These are phyloP conservation scores for Carassius gibelio DNA, from an alignment of 2,113 vertebrate genomes.

Conservation along the genomic window DNA sequence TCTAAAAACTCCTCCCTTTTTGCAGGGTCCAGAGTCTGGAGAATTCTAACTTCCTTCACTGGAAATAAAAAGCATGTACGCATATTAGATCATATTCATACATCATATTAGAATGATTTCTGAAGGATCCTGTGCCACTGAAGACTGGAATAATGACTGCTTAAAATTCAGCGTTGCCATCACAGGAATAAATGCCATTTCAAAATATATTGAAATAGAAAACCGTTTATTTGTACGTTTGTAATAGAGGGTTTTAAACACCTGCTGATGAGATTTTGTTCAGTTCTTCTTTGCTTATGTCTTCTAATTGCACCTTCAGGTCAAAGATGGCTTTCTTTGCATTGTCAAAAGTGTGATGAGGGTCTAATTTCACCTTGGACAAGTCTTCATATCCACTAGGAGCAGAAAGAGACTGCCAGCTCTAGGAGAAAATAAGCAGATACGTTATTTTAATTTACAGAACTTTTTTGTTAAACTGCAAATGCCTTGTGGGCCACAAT, in stretches of 20 bases:
- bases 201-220: background rate
- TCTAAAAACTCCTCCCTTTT: conserved; percentile 73
- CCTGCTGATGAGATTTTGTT: conserved; percentile 73
- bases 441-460: conserved; percentile 23
- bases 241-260: conserved; percentile 30
- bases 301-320: conserved; percentile 75
- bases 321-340: conserved; percentile 74
- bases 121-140: background rate
- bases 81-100: background rate
- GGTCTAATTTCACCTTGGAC: conserved; percentile 68
- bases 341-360: conserved; percentile 73
- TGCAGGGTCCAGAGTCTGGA: conserved; percentile 64
- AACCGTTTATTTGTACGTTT: conserved; percentile 4
- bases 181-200: background rate
- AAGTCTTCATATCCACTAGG: conserved; percentile 80
- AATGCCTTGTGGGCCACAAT: background rate
- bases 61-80: background rate
- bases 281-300: conserved; percentile 72
- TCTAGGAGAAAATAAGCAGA: conserved; percentile 56
- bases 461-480: background rate
- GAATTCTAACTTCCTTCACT: conserved; percentile 60
- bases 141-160: background rate
- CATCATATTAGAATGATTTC: too few species aligned
- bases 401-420: conserved; percentile 76
- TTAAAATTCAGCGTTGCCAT: background rate